These are phyloP conservation scores for Xyliphius kryptos DNA, from an alignment of 2,113 vertebrate species.

Conservation along the genomic window DNA sequence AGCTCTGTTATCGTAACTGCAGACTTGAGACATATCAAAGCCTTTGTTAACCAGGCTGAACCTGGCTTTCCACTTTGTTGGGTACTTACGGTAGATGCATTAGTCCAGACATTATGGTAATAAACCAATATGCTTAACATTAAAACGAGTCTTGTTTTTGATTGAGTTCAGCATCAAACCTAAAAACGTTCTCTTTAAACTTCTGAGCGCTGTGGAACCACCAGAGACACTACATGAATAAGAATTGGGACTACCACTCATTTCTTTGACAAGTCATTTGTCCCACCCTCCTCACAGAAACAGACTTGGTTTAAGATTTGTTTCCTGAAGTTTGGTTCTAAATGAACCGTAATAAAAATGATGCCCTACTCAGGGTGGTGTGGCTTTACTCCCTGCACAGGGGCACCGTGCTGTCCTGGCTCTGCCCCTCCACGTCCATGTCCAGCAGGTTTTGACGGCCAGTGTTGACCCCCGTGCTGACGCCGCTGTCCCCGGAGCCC, in stretches of 20 bases:
- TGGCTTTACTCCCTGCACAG: constrained; percentile 72
- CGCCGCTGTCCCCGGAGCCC: constrained; percentile 62
- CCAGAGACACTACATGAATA: too few species aligned
- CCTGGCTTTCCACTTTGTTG: not conserved
- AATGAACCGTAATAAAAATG: constrained; percentile 2
- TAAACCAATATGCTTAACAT: too few species aligned
- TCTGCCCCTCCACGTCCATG: constrained; percentile 86
- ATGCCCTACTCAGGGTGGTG: constrained; percentile 56
- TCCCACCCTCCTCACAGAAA: too few species aligned
- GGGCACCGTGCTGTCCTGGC: constrained; percentile 72
- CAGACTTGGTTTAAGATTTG: too few species aligned
- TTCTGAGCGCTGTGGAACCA: too few species aligned
- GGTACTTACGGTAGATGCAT: not conserved
- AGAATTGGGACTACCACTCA: too few species aligned
- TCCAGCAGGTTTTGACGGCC: constrained; percentile 73
- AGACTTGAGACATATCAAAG: too few species aligned
- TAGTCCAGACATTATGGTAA: not conserved
- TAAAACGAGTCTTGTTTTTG: too few species aligned
- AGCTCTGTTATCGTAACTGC: constrained; percentile 30
- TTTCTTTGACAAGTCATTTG: too few species aligned
- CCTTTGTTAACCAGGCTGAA: too few species aligned
- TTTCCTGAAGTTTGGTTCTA: too few species aligned
- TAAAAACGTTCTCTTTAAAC: not conserved
- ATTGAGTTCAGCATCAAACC: not conserved
- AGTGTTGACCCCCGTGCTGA: constrained; percentile 44